Base-by-base conservation (phyloP, 2,797 vertebrate species). In the Novumbra hubbsi region DNA sequence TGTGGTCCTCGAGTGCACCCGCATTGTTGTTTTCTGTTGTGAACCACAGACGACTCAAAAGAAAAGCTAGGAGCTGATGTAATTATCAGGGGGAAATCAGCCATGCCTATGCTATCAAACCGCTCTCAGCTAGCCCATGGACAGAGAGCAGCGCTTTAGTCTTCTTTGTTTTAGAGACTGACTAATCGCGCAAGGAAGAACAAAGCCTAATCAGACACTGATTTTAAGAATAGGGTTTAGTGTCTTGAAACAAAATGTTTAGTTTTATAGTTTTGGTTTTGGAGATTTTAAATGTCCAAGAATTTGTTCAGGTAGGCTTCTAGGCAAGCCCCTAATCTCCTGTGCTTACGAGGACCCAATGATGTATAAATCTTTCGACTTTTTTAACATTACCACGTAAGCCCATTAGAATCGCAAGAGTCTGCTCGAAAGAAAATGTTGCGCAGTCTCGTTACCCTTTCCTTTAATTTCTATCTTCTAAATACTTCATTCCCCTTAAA, bases 361-460 rank as follows among this genome's bases (percentile, higher is more conserved):
- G 14, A 21, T 68, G 9, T 68, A 38, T 65, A 65, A 68, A 68
- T 21, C n/a, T 38, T 68, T n/a, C 66, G 38, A 68, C 19, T 41
- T 19, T 68, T 32, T 34, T 41, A 67, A 34, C 65, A n/a, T 38
- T 45, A 21, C n/a, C 21, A 49, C 17, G 3, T 21, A 11, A 45
- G 41, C 41, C 24, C 48, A 15, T 28, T 50, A 50, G 15, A 27
- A 69, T 69, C 24, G 15, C 28, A 11, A 27, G 21, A 69, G 14
- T 27, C 8, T 49, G 68, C 48, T 69, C 15, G 45, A 50, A 28
- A 69, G 41, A 69, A 45, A 45, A 48, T 49, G 49, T 69, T 27
- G 5, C 15, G 21, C 68, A 24, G 21, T 41, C 45, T 45, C 66
- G 48, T 45, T 45, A 24, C 38, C 21, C 24, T 21, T 19, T 67